Evolutionary conservation across 2,888 invertebrate species (phyloP).

Genomic region (Dasysyrphus tricinctus): DNA sequence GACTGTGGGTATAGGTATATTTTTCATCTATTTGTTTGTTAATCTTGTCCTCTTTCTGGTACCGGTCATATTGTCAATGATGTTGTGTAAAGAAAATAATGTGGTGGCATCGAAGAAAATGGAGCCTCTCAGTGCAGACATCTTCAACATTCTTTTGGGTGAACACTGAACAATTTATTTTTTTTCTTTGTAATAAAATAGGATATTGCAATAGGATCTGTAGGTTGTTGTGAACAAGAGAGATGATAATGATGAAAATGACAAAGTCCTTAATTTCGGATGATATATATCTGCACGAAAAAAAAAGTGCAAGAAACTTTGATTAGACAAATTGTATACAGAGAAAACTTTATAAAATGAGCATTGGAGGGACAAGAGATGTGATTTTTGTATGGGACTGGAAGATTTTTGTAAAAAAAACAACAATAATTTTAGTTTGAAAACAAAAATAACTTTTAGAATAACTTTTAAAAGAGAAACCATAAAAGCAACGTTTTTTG

Average conservation of each 20-base stretch:
- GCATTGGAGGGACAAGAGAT: background rate
- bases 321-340: background rate
- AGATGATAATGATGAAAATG: constrained; percentile 44
- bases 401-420: too few relatives aligned
- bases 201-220: constrained; percentile 37
- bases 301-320: constrained; percentile 31
- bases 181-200: constrained; percentile 29
- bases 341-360: background rate
- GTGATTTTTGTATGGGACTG: background rate
- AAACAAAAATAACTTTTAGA: too few relatives aligned
- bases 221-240: constrained; percentile 10
- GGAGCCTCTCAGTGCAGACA: constrained; percentile 45
- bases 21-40: constrained; percentile 29
- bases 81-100: constrained; percentile 36
- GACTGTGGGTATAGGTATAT: constrained; percentile 14
- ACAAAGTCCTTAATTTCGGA: constrained; percentile 49
- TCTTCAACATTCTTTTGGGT: constrained; percentile 49
- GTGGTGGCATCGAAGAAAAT: constrained; percentile 28
- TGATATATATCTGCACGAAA: constrained; percentile 14
- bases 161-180: constrained; percentile 33
- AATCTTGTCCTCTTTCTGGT: constrained; percentile 38
- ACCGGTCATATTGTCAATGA: constrained; percentile 52
- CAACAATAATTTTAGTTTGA: too few relatives aligned
- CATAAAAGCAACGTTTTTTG: too few relatives aligned
- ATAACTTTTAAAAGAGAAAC: too few relatives aligned